Evolutionary conservation across 2,888 invertebrate genomes (phyloP), one percentile per base, ranked within the genome.

Genomic region (Eremobia ochroleuca): DNA sequence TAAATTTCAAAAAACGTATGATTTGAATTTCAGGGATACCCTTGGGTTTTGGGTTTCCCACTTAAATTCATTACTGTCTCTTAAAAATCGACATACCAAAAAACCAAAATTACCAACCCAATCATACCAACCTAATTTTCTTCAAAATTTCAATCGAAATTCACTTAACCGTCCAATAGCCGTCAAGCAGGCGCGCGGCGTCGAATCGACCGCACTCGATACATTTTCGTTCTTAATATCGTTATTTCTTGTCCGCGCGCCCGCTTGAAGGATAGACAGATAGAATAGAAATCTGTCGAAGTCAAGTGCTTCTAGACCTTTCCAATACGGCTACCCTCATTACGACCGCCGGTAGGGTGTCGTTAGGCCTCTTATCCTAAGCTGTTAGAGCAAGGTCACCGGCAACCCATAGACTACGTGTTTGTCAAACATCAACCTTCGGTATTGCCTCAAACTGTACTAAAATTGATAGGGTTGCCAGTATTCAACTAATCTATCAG

Each of bases 321-420:
- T 79, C 73, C 88, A 86, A 86, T 83, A 79, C 43, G 18, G 52
- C 61, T 69, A 64, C 75, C 71, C 81, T 82, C 70, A 70, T 82
- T 85, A 82, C 66, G 72, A 49, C 40, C 73, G 34, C 55, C 68
- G 69, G 64, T 13, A 69, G 77, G 68, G 46, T 66, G 70, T 67
- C 67, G 62, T 59, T 73, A 82, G 61, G 28, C 58, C 75, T 58
- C 80, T 78, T 80, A 85, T 77, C 71, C 79, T 34, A 68, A 72
- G 73, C 73, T 76, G 68, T 73, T 59, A 78, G 70, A 28, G 34
- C 55, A 69, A 81, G 76, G 76, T 66, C 70, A 76, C 18, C 25
- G n/a, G 31, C 37, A 55, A 59, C n/a, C 46, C 59, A 66, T 82
- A 83, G 55, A 64, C 68, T n/a, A 37, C 61, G 58, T 77, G 71